phyloP scores from a whole-genome alignment of 1,140 invertebrate species.

The Drosophila chauvacae region DNA sequence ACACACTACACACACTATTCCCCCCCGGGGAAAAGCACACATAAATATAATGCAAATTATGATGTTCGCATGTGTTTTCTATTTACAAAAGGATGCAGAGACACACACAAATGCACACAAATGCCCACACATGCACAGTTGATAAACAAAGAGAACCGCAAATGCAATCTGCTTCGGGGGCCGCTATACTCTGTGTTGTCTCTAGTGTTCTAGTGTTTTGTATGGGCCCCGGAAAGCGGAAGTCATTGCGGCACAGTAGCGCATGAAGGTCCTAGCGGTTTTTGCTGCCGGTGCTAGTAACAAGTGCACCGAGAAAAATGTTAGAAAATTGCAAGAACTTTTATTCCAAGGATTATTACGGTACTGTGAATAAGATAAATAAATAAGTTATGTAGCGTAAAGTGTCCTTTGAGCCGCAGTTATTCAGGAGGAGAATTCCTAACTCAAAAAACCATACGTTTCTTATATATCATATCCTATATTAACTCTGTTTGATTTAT shows the following conservation, averaged over 20 bases:
- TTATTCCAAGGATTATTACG: background rate
- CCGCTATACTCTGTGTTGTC: conserved; percentile 15
- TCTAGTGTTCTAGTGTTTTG: conserved; percentile 45
- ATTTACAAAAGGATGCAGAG: conserved; percentile 55
- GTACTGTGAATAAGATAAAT: background rate
- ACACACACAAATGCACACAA: conserved; percentile 22
- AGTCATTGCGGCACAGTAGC: conserved; percentile 74
- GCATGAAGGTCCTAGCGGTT: conserved; percentile 60
- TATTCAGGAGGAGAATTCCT: background rate
- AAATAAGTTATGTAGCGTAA: background rate
- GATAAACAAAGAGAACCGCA: conserved; percentile 65
- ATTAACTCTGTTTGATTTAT: background rate
- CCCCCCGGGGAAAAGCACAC: conserved; percentile 23
- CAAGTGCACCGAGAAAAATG: conserved; percentile 33
- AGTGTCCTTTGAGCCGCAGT: background rate
- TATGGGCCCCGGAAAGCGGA: conserved; percentile 56
- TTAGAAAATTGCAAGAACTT: background rate
- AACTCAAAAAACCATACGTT: background rate
- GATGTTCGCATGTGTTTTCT: conserved; percentile 52
- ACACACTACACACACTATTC: conserved; percentile 8
- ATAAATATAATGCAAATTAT: conserved; percentile 70
- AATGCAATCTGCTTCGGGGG: conserved; percentile 67
- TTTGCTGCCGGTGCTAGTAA: conserved; percentile 36
- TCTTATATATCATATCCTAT: background rate
- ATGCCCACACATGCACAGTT: conserved; percentile 30